Evolutionary conservation across 2,888 invertebrate species (phyloP).

Genomic region (Drosophila kambysellisi): DNA sequence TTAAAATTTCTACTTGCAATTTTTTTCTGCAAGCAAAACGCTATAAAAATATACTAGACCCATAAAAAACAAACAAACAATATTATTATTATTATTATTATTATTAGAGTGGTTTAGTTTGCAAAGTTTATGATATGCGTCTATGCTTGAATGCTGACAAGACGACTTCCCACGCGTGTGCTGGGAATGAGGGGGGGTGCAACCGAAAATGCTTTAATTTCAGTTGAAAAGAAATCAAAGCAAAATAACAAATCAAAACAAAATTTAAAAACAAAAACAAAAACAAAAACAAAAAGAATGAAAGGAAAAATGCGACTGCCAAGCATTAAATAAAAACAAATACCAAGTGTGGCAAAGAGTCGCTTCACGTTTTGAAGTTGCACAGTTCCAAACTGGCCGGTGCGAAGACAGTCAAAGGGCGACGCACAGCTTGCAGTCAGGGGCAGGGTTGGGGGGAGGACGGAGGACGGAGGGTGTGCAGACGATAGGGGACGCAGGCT

Average conservation of each 20-base stretch:
- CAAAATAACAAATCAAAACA: constrained; percentile 24
- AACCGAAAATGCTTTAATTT: constrained; percentile 26
- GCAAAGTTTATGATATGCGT: not conserved
- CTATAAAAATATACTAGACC: not conserved
- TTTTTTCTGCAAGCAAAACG: not conserved
- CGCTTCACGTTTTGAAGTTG: constrained; percentile 39
- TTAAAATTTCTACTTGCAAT: not conserved
- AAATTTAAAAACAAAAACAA: constrained; percentile 22
- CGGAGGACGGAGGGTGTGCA: not conserved
- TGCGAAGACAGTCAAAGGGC: constrained; percentile 64
- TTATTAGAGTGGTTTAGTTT: not conserved
- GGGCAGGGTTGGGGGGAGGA: not conserved
- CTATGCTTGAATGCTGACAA: constrained; percentile 22
- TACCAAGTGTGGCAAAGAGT: constrained; percentile 28
- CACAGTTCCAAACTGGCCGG: constrained; percentile 42
- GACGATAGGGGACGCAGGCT: constrained; percentile 23
- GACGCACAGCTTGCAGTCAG: constrained; percentile 49
- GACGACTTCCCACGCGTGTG: constrained; percentile 12
- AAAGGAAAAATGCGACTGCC: constrained; percentile 22
- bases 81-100: not conserved
- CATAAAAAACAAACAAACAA: not conserved
- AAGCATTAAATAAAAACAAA: constrained; percentile 60
- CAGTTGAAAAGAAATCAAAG: constrained; percentile 26
- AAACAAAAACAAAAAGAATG: not conserved
- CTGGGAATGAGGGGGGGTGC: constrained; percentile 6